These are phyloP conservation scores for Chaetops frenatus DNA, from an alignment of 2,113 vertebrate genomes.

Conservation along the genomic window DNA sequence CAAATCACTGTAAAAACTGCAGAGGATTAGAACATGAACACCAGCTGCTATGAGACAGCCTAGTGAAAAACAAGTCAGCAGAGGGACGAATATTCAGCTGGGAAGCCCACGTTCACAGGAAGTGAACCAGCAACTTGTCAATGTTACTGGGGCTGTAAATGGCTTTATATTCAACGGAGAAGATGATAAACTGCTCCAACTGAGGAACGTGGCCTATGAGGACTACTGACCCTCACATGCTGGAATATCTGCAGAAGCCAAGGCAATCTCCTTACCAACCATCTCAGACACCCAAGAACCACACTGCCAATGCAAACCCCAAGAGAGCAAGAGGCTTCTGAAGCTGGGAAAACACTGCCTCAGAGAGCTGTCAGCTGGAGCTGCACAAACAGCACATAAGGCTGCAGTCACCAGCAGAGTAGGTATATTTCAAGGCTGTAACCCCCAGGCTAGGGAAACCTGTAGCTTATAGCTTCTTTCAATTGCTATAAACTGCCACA, in stretches of 20 bases:
- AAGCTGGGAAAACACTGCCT: neutral
- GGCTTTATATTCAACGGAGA: neutral
- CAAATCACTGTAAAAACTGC: slow-evolving; percentile 32
- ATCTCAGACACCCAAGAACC: neutral
- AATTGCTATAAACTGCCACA: neutral
- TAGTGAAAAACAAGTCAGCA: neutral
- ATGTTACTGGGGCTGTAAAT: neutral
- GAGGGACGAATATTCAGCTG: neutral
- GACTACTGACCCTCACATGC: neutral
- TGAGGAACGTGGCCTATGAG: neutral
- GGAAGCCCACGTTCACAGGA: neutral
- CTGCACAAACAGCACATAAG: neutral
- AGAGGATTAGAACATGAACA: slow-evolving; percentile 4
- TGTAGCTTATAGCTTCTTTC: neutral
- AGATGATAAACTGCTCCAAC: neutral
- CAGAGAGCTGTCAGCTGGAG: neutral
- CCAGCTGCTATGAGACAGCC: slow-evolving; percentile 25
- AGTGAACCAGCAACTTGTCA: neutral
- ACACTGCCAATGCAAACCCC: neutral
- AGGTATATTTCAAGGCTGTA: neutral
- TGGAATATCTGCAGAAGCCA: neutral
- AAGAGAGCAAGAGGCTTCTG: neutral
- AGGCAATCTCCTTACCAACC: neutral
- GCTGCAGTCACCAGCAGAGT: neutral
- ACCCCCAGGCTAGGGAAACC: neutral